Evolutionary conservation across 2,888 invertebrate genomes (phyloP), one percentile per base, ranked within the genome.

Genomic region (Notodonta ziczac): DNA sequence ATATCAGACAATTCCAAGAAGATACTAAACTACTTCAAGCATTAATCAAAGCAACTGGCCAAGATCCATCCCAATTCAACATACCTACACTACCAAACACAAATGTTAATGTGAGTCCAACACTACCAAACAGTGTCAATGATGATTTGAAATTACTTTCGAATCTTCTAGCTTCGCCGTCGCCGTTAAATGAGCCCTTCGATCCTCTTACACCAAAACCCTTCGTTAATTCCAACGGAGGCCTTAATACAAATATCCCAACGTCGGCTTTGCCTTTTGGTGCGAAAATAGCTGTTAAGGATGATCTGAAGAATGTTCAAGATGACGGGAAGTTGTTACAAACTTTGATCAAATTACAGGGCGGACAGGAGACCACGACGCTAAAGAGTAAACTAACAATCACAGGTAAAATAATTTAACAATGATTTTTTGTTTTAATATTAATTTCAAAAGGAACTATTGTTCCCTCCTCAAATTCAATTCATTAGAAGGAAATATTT

Each of bases 331-430:
- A 89, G 78, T 83, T 93, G 81, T 82, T 93, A 84, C 85, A 94
- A 87, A 94, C 93, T 72, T 88, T 93, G 72, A 88, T 93, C 75
- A 91, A 91, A 82, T 86, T 91, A 63, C 93, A 93, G 84, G 91
- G 88, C 52, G 91, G 85, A 39, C 87, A 89, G 84, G 89, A 91
- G 83, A 88, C 89, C 7, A 91, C 91, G 53, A 90, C 93, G 42
- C 85, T 83, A 66, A 84, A 77, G 67, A 88, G 81, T 77, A 93
- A 90, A 84, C 80, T 93, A 53, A 84, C 91, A 64, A 76, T 91
- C 68, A 92, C 92, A 83, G 93, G 93, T 93, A 78, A 77, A 50
- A 24, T 10, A 55, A 14, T 24, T n/a, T 24, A 12, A 32, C n/a
- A 10, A 53, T 52, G 13, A 10, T 5, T 44, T 9, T 39, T 8